A percentile compares a stretch with the other conserved stretches of the same genome.
Conservation (phyloP, 92 coral and sea anemone genomes). For the Paramuricea clavata region DNA sequence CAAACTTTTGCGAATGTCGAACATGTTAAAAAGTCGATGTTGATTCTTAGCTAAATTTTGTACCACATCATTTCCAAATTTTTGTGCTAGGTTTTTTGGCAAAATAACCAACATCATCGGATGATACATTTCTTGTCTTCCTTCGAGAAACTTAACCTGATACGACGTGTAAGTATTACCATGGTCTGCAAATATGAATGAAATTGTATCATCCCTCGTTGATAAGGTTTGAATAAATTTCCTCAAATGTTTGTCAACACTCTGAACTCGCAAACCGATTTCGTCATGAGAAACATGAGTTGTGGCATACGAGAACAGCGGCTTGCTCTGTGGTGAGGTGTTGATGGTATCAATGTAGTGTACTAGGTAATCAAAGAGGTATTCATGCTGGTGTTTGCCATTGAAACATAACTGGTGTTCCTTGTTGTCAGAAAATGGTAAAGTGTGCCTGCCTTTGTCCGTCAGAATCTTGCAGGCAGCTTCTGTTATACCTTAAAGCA, state of each 20-base stretch:
- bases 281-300: conserved; percentile 40
- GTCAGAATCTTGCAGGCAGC: conserved; percentile 81
- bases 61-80: conserved; percentile 13
- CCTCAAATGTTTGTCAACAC: conserved; percentile 30
- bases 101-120: conserved; percentile 39
- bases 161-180: conserved; percentile 50
- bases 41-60: conserved; percentile 14
- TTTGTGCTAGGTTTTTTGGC: conserved; percentile 30
- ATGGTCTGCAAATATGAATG: conserved; percentile 49
- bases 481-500: conserved; percentile 82
- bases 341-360: conserved; percentile 68
- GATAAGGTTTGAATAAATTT: conserved; percentile 22
- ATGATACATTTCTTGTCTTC: conserved; percentile 41
- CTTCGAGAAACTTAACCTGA: conserved; percentile 30
- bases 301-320: conserved; percentile 41
- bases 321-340: conserved; percentile 14
- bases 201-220: conserved; percentile 6
- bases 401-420: conserved; percentile 87
- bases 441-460: conserved; percentile 41
- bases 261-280: conserved; percentile 34
- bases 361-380: conserved; percentile 69
- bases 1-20: conserved; percentile 29
- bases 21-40: conserved; percentile 39
- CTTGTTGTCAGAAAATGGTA: conserved; percentile 76
- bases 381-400: conserved; percentile 86